These are phyloP conservation scores for Sardina pilchardus DNA, from an alignment of 2,113 vertebrate genomes.

Conservation along the genomic window DNA sequence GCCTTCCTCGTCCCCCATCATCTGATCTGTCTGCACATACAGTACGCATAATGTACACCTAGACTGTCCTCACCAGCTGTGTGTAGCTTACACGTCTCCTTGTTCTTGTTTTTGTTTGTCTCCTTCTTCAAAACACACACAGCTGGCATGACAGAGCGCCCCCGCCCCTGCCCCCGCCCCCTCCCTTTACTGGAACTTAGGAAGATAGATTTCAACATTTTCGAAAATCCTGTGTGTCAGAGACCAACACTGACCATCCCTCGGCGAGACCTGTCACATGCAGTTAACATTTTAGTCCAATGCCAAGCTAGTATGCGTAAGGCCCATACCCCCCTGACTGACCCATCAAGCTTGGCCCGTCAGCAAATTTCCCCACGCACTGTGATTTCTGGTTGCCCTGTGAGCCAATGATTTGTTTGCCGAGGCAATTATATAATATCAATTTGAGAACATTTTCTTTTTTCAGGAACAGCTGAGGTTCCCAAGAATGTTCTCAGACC, in stretches of 20 bases:
- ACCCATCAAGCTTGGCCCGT: constrained; percentile 38
- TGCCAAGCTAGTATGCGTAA: constrained; percentile 48
- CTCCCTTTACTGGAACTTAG: neutral
- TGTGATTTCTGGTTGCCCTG: constrained; percentile 46
- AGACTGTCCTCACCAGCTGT: no score
- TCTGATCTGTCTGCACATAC: neutral
- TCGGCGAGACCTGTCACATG: constrained; percentile 49
- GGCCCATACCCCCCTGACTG: constrained; percentile 47
- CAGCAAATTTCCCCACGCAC: constrained; percentile 39
- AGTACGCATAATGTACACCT: neutral
- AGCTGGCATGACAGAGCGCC: neutral
- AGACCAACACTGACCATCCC: constrained; percentile 1
- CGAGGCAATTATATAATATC: constrained; percentile 45
- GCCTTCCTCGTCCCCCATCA: no score
- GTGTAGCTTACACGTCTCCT: no score
- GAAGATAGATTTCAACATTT: neutral
- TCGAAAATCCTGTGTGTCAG: neutral
- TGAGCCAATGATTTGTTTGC: constrained; percentile 55
- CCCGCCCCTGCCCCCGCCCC: neutral
- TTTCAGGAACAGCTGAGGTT: constrained; percentile 21
- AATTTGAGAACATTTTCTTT: constrained; percentile 35
- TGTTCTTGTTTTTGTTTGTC: no score
- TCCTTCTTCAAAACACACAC: neutral
- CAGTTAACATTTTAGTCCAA: constrained; percentile 57
- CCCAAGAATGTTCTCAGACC: neutral